phyloP scores from a whole-genome alignment of 2,797 vertebrate species.

The Moxostoma hubbsi region DNA sequence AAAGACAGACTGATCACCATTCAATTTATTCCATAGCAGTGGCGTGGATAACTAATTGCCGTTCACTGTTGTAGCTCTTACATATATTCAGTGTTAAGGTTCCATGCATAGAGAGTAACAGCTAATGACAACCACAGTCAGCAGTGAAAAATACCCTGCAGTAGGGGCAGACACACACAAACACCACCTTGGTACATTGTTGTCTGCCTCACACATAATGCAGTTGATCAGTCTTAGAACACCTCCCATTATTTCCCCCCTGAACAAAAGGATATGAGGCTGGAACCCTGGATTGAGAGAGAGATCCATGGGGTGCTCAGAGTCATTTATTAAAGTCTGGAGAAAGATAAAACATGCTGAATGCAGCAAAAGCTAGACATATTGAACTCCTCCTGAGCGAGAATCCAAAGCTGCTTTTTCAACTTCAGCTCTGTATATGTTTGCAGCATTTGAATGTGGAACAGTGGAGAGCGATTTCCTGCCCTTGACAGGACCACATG shows the following conservation, averaged over 20 bases:
- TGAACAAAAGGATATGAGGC: slow-evolving; percentile 39
- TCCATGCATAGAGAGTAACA: slow-evolving; percentile 58
- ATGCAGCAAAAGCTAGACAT: neutral
- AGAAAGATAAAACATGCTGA: slow-evolving; percentile 11
- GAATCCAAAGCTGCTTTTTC: slow-evolving; percentile 43
- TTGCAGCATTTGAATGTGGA: slow-evolving; percentile 34
- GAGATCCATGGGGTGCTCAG: neutral
- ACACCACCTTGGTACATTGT: slow-evolving; percentile 13
- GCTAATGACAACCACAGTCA: slow-evolving; percentile 57
- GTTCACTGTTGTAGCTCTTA: slow-evolving; percentile 17
- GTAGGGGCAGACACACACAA: neutral
- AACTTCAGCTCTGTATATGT: slow-evolving; percentile 20
- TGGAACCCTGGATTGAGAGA: neutral
- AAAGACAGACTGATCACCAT: neutral
- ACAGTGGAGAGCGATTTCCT: slow-evolving; percentile 65
- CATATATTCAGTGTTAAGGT: slow-evolving; percentile 56
- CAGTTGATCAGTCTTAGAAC: slow-evolving; percentile 37
- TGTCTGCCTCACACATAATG: slow-evolving; percentile 31
- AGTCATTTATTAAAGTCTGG: slow-evolving; percentile 4
- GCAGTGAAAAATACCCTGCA: slow-evolving; percentile 41
- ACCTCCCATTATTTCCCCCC: neutral
- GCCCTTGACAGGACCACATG: slow-evolving; percentile 29
- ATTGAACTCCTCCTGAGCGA: neutral
- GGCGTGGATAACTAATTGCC: slow-evolving; percentile 41
- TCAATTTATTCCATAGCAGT: slow-evolving; percentile 3